Percentiles rank a stretch among this genome's conserved stretches.
These are phyloP conservation scores for Grapholita molesta DNA, from an alignment of 1,140 invertebrate genomes.

Conservation along the genomic window DNA sequence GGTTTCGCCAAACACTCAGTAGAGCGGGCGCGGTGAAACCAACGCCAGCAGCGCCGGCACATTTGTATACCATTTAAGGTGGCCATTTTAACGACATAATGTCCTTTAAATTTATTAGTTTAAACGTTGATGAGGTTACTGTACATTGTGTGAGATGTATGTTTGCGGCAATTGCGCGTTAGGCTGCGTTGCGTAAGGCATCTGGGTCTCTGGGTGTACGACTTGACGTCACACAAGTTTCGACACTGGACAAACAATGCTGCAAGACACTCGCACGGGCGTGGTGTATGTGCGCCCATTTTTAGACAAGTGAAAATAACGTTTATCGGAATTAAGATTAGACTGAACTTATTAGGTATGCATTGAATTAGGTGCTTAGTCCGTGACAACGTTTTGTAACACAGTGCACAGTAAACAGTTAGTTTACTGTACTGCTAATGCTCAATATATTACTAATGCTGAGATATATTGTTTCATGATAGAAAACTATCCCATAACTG, in stretches of 20 bases:
- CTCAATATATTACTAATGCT: background rate
- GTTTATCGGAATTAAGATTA: slow-evolving; percentile 15
- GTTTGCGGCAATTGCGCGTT: slow-evolving; percentile 9
- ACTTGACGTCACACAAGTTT: slow-evolving; percentile 61
- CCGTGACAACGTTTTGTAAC: background rate
- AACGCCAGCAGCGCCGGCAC: background rate
- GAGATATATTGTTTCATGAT: too few relatives aligned
- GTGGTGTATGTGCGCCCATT: slow-evolving; percentile 58
- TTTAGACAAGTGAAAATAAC: slow-evolving; percentile 40
- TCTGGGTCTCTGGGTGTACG: slow-evolving; percentile 29
- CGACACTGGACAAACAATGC: slow-evolving; percentile 64
- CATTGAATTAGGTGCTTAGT: background rate
- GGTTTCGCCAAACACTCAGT: slow-evolving; percentile 22
- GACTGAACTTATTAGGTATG: background rate
- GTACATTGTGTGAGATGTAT: background rate
- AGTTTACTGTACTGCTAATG: background rate
- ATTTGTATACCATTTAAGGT: slow-evolving; percentile 12
- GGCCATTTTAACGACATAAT: slow-evolving; percentile 13
- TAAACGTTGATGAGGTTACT: slow-evolving; percentile 9
- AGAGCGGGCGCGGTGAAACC: background rate
- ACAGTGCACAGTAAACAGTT: background rate
- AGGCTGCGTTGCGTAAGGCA: slow-evolving; percentile 45
- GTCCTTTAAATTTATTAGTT: background rate
- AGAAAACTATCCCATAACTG: too few relatives aligned
- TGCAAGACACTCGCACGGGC: slow-evolving; percentile 38